Evolutionary conservation across 1,140 invertebrate genomes (phyloP), one percentile per base, ranked within the genome.

Genomic region (Drosophila kurseongensis): DNA sequence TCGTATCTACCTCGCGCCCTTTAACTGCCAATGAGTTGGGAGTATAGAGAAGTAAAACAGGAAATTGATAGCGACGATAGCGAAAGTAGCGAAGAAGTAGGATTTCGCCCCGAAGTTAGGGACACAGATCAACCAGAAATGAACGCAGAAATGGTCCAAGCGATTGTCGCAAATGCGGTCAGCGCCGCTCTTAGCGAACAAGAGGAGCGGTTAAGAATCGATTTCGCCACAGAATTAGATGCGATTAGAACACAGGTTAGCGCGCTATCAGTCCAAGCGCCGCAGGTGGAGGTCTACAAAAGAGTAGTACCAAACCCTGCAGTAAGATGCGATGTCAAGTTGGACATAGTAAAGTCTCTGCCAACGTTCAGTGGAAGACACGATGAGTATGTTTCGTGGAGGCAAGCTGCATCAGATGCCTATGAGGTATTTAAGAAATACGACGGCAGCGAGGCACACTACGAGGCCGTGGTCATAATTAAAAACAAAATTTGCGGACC

Each of bases 321-420:
- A 13, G 4, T 65, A 44, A 65, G 1, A 32, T 72, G 68, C 23
- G 60, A 72, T 35, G 32, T 65, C 12, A 52, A 38, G 10, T 42
- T 58, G 8, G 68, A 63, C 16, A 56, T 71, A 8, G 44, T 63
- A 23, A 62, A 71, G 13, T 69, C 66, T 3, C 36, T 69, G 14
- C 67, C 58, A 3, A 18, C 41, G 2, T 62, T 69, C 51, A 52
- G 14, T 42, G 61, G 56, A 45, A 45, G 27, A 14, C 56, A 48
- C 16, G 32, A 57, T 3, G 55, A 57, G 1, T 57, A 57, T 2
- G 55, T 57, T 12, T 57, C 27, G 12, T 57, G 55, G 14, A 18
- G 44, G 27, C 60, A 62, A 12, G 36, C 60, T 35, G 48, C 48
- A 23, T 18, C 12, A 54, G 60, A 54, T 62, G 59, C 48, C 0